Percentiles rank a stretch among this genome's conserved stretches.
Conservation (phyloP, 1,140 invertebrate species). For the Armadillidium nasatum region DNA sequence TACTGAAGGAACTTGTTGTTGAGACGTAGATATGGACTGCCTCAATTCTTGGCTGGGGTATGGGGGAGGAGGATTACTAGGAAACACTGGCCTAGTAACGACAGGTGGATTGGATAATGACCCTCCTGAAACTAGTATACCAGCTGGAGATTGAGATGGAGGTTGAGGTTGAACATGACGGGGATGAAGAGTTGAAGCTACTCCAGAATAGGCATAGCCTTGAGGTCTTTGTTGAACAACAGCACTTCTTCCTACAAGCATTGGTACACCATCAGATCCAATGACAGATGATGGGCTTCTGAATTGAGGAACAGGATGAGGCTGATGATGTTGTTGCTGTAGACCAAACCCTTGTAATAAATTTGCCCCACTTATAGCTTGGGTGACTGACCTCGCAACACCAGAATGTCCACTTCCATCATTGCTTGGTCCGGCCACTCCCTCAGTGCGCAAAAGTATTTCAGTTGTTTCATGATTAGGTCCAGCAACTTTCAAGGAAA, state of each 20-base stretch:
- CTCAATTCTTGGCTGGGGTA: slow-evolving; percentile 36
- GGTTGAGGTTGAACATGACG: slow-evolving; percentile 49
- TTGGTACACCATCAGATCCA: slow-evolving; percentile 48
- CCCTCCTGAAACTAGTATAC: slow-evolving; percentile 26
- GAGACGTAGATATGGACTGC: slow-evolving; percentile 36
- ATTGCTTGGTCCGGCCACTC: slow-evolving; percentile 42
- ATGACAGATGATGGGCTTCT: slow-evolving; percentile 51
- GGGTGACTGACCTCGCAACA: slow-evolving; percentile 44
- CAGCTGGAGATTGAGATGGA: slow-evolving; percentile 38
- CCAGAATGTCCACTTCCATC: slow-evolving; percentile 35
- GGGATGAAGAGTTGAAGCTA: slow-evolving; percentile 72
- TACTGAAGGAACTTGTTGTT: slow-evolving; percentile 19
- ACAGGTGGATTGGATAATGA: not conserved
- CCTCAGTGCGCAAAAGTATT: slow-evolving; percentile 61
- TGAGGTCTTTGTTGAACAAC: slow-evolving; percentile 48
- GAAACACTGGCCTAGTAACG: not conserved
- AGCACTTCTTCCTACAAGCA: slow-evolving; percentile 46
- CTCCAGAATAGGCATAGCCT: slow-evolving; percentile 76
- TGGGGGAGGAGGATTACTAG: slow-evolving; percentile 29
- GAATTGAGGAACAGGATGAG: slow-evolving; percentile 47
- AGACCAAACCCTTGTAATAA: slow-evolving; percentile 43
- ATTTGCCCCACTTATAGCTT: slow-evolving; percentile 34
- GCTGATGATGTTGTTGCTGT: slow-evolving; percentile 48
- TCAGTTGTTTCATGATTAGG: slow-evolving; percentile 64
- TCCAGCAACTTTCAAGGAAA: slow-evolving; percentile 78